Evolutionary conservation across 2,113 vertebrate species (phyloP).

Genomic region (Ia io): DNA sequence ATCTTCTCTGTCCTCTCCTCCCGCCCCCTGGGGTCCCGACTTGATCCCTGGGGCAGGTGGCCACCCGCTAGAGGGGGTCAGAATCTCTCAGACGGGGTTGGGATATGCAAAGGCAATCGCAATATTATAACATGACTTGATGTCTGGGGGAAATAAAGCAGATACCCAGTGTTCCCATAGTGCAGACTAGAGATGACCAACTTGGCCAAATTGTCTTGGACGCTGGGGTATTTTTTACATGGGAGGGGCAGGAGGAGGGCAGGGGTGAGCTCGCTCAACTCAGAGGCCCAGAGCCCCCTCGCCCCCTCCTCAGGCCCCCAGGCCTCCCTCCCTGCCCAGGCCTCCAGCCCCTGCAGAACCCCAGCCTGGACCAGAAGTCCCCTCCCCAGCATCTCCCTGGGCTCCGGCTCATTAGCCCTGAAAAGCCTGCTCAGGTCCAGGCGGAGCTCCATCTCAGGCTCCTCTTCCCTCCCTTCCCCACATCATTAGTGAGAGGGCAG

Average conservation of each 20-base stretch:
- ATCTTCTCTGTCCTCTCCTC: not conserved
- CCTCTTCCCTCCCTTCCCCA: not conserved
- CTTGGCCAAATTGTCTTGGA: not conserved
- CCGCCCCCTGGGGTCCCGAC: no score
- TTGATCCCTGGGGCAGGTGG: not conserved
- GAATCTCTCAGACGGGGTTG: not conserved
- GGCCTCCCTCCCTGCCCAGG: not conserved
- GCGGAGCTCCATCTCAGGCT: not conserved
- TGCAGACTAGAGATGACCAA: not conserved
- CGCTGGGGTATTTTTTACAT: fast-evolving
- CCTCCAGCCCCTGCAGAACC: not conserved
- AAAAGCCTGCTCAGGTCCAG: not conserved
- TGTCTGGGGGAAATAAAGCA: not conserved
- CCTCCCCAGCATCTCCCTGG: not conserved
- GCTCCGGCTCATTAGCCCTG: not conserved
- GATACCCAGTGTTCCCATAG: not conserved
- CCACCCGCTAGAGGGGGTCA: not conserved
- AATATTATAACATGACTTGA: not conserved
- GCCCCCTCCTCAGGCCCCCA: fast-evolving
- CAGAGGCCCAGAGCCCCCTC: not conserved
- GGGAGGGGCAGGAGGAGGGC: not conserved
- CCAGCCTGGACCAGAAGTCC: not conserved
- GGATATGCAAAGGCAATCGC: not conserved
- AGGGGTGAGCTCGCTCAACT: not conserved
- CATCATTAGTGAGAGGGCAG: slow-evolving; percentile 7